Conservation (phyloP, 2,797 vertebrate species). For the Sorex maritimensis region DNA sequence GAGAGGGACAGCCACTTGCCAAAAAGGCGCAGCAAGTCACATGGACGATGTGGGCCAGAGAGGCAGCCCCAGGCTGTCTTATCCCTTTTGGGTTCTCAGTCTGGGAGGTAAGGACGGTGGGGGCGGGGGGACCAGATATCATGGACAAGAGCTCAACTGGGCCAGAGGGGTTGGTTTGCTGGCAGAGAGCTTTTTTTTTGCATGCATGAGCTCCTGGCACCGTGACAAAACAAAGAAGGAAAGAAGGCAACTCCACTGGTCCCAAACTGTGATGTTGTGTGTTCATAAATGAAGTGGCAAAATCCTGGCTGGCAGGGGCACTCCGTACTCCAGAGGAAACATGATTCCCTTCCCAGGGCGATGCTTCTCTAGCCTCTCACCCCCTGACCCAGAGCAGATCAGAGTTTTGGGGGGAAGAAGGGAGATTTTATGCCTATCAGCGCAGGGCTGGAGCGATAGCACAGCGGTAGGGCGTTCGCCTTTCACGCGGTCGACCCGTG, state of each 20-base stretch:
- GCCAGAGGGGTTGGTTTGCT: neutral
- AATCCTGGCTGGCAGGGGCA: neutral
- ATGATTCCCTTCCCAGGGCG: neutral
- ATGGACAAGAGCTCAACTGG: neutral
- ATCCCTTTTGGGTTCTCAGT: neutral
- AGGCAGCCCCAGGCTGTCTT: neutral
- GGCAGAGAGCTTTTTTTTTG: too few species aligned
- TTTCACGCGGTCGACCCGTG: too few species aligned
- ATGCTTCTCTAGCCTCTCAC: neutral
- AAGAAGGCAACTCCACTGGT: neutral
- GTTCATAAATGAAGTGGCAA: neutral
- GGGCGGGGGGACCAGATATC: neutral
- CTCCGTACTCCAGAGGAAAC: neutral
- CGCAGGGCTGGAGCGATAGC: neutral
- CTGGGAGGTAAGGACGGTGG: rapidly evolving
- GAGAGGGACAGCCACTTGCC: neutral
- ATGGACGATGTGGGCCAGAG: neutral
- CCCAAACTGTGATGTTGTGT: neutral
- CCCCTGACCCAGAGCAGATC: too few species aligned
- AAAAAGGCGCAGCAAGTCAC: neutral
- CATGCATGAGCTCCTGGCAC: too few species aligned
- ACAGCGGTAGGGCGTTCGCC: too few species aligned
- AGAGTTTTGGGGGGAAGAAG: neutral
- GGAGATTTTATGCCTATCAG: too few species aligned
- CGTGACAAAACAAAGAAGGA: too few species aligned